A percentile compares a stretch with the other conserved stretches of the same genome.
Conservation (phyloP, 2,888 invertebrate species). For the Villa cingulata region DNA sequence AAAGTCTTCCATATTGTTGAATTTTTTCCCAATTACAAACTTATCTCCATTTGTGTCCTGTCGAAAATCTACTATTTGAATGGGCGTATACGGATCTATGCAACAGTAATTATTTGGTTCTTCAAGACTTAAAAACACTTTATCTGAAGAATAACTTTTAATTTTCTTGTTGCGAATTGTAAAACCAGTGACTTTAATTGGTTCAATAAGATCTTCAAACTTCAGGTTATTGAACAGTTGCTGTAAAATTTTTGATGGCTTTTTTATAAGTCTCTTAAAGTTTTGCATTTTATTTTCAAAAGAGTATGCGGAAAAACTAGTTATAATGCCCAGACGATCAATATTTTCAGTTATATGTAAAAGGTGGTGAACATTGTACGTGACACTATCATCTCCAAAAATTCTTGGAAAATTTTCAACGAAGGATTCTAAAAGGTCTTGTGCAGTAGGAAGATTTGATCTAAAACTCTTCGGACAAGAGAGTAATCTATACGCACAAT, state of each 20-base stretch:
- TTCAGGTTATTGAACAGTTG: constrained; percentile 1
- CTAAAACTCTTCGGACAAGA: not conserved
- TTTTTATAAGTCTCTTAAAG: constrained; percentile 7
- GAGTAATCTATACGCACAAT: constrained; percentile 3
- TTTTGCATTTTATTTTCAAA: constrained; percentile 12
- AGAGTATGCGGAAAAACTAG: constrained; percentile 8
- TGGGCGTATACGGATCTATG: not conserved
- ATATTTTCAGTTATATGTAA: constrained; percentile 11
- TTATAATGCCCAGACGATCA: constrained; percentile 8
- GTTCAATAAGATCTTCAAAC: not conserved
- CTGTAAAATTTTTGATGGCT: not conserved
- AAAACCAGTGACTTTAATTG: not conserved
- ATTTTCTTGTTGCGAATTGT: not conserved
- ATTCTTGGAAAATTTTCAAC: constrained; percentile 10
- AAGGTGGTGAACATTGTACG: constrained; percentile 12
- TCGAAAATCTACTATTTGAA: not conserved
- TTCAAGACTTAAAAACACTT: not conserved
- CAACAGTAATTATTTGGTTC: constrained; percentile 5
- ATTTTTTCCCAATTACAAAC: not conserved
- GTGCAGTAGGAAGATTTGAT: not conserved
- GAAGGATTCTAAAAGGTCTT: constrained; percentile 11
- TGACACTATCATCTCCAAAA: constrained; percentile 10
- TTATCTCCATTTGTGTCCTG: not conserved
- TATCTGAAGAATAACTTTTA: not conserved
- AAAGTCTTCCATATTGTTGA: not conserved